A percentile compares a stretch with the other conserved stretches of the same genome.
These are phyloP conservation scores for Lucifuga dentata DNA, from an alignment of 2,113 vertebrate genomes.

Conservation along the genomic window DNA sequence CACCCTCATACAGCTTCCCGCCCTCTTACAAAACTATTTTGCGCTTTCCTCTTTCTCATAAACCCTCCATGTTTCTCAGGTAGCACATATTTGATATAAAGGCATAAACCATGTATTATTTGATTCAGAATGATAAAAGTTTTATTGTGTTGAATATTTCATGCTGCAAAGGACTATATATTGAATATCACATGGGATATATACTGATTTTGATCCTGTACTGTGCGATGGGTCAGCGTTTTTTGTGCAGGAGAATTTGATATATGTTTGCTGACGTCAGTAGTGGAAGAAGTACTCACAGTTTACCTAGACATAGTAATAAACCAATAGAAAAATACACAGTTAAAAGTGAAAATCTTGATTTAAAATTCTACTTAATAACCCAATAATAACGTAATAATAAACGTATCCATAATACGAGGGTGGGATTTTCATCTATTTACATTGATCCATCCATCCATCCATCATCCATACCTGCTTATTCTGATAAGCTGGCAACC, in stretches of 20 bases:
- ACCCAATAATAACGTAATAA: no score
- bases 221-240: neutral
- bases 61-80: conserved; percentile 17
- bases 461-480: no score
- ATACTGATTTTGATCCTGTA: conserved; percentile 38
- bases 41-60: conserved; percentile 34
- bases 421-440: no score
- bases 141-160: conserved; percentile 1
- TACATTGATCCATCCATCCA: no score
- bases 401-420: no score
- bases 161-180: neutral
- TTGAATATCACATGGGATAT: conserved; percentile 31
- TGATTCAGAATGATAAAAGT: no score
- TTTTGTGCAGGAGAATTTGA: conserved; percentile 4
- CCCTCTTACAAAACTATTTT: conserved; percentile 6
- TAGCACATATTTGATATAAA: conserved; percentile 21
- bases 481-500: no score
- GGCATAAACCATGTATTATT: neutral
- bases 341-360: no score
- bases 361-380: no score
- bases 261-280: neutral
- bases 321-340: no score
- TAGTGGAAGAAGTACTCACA: no score
- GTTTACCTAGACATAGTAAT: no score
- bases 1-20: conserved; percentile 27